Conservation (phyloP, 1,140 invertebrate species). For the Apis cerana region DNA sequence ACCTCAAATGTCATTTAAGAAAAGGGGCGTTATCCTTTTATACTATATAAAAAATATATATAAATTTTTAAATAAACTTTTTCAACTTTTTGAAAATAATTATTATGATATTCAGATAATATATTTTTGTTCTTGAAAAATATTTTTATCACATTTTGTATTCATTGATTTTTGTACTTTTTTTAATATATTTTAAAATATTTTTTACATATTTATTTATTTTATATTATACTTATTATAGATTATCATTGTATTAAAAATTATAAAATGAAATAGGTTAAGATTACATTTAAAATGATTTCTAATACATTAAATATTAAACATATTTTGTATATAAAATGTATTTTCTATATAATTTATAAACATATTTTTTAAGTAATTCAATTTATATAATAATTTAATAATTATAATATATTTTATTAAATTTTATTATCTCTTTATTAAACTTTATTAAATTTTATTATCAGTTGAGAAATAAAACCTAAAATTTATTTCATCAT, state of each 20-base stretch:
- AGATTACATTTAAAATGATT: neutral
- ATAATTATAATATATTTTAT: no score
- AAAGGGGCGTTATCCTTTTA: conserved; percentile 60
- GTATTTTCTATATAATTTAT: neutral
- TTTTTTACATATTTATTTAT: neutral
- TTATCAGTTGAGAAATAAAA: no score
- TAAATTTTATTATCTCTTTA: no score
- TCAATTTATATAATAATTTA: neutral
- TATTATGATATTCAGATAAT: neutral
- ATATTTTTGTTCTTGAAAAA: neutral
- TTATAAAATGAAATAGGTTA: neutral
- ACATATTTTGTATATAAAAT: neutral
- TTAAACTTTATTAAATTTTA: no score
- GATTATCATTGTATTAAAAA: neutral
- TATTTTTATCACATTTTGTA: neutral
- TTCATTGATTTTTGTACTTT: conserved; percentile 2
- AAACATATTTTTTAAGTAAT: no score
- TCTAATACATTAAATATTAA: neutral
- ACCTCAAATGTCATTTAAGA: conserved; percentile 65
- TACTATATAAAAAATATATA: neutral
- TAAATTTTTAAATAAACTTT: neutral
- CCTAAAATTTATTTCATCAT: no score
- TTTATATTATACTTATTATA: neutral
- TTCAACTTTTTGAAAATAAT: neutral
- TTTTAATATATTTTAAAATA: neutral